Base-by-base conservation (phyloP, 2,113 vertebrate species). In the Limanda limanda region DNA sequence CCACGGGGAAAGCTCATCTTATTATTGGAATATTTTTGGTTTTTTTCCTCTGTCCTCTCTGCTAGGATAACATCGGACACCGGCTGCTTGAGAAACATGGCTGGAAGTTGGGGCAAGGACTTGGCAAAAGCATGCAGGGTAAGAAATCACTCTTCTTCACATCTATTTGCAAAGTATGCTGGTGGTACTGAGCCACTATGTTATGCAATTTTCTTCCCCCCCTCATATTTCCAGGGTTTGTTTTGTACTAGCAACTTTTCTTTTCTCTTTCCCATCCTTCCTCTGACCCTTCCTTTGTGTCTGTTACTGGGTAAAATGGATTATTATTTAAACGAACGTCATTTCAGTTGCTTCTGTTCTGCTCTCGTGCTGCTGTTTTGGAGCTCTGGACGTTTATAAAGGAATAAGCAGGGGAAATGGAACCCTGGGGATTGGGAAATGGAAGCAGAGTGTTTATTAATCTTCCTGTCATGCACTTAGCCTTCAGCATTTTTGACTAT, bases 21-120 rank as follows among this genome's bases (percentile, higher is more conserved):
- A 98, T 98, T 99, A 98, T 97, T 97, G 98, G 97, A 98, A 97
- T 98, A 97, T 99, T 97, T 98, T 97, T 97, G 97, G 97, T 98
- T 96, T 98, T 96, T 98, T 95, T 96, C 96, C 96, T 97, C 95
- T 98, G 95, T 95, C 96, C 89, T 97, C 96, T 97, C 96, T 96
- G 93, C 95, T 96, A 99, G 98, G 98, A 99, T 96, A 99, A 99
- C 96, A 99, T 99, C 91, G 98, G 98, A 92, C 98, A 99, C 91
- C 96, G 97, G 93, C 96, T 99, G 92, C 97, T 99, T 90, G 96
- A 99, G 97, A 99, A 99, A 95, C 98, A 99, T 99, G 98, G 98
- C 87, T 99, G 98, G 98, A 99, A 98, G 96, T 96, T 97, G 94
- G 98, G 98, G 87, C 97, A 99, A 94, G 98, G 98, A 89, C 95